A percentile compares a stretch with the other conserved stretches of the same genome.
These are phyloP conservation scores for Tenthredo scrophulariae DNA, from an alignment of 2,888 invertebrate species.

Conservation along the genomic window DNA sequence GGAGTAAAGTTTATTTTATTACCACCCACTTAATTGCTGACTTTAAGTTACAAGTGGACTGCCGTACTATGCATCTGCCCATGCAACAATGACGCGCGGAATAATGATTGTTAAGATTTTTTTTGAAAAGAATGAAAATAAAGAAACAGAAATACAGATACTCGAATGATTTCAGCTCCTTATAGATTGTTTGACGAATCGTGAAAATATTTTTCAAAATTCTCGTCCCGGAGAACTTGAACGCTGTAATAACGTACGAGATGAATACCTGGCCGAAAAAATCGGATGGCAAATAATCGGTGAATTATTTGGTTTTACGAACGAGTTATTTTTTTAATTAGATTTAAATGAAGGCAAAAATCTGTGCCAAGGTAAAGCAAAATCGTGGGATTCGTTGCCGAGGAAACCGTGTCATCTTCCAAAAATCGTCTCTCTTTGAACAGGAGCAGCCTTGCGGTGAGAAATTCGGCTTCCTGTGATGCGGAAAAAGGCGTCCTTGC, in stretches of 20 bases:
- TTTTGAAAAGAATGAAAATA: not conserved
- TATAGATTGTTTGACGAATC: not conserved
- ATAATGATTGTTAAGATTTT: not conserved
- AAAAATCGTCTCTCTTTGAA: not conserved
- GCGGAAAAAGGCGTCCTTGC: constrained; percentile 8
- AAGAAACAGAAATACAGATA: not conserved
- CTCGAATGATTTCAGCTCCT: not conserved
- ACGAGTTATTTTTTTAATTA: constrained; percentile 9
- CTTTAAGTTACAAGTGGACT: not conserved
- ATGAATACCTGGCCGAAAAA: not conserved
- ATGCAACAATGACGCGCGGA: constrained; percentile 5
- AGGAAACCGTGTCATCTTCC: not conserved
- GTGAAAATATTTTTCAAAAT: not conserved
- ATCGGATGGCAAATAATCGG: not conserved
- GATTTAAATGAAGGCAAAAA: not conserved
- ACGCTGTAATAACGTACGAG: not conserved
- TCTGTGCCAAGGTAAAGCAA: not conserved
- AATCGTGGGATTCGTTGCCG: not conserved
- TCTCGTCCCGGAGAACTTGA: not conserved
- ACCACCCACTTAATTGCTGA: constrained; percentile 46
- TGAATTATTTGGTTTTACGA: not conserved
- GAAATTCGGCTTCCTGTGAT: not conserved
- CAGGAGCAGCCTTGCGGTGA: not conserved
- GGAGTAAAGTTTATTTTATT: constrained; percentile 41
- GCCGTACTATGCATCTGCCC: not conserved